Evolutionary conservation across 2,797 vertebrate genomes (phyloP), one percentile per base, ranked within the genome.

Genomic region (Pristis pectinata): DNA sequence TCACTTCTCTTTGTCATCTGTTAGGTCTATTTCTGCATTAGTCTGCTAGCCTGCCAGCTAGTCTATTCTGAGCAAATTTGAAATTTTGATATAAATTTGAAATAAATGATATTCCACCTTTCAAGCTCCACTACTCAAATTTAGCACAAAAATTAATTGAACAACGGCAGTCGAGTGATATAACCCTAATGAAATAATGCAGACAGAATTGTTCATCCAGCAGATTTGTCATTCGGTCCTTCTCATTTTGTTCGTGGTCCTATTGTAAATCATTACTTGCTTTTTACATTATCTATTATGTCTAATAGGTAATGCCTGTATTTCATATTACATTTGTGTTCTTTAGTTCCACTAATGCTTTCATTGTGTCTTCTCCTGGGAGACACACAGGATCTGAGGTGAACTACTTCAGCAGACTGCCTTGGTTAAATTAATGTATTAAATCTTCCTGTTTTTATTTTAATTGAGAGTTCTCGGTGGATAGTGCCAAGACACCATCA

Each of bases 221-320:
- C 30, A n/a, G 67, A 74, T 76, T 72, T 94, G 67, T 56, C 92
- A 94, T 94, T 76, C 72, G 76, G 67, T 94, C 67, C 44, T 74
- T 53, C 30, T 74, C 92, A 94, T 76, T 94, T 76, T 34, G 44
- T 94, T 49, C 41, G 1, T 53, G 30, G 41, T 53, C 72, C 92
- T 76, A 19, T 76, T 94, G 92, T 76, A 94, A 94, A 76, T 94
- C 92, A 94, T 94, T 76, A 94, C 49, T 74, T 72, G 70, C 67
- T 49, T 94, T 94, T 76, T 94, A 49, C 72, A 76, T 94, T 94
- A 94, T 94, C 92, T 94, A 94, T 94, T 94, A 94, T 74, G 67
- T 94, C 92, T 94, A 94, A 94, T 94, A 94, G 92, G 67, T 53
- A 94, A 76, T 94, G 92, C 92, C 92, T 53, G 49, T 94, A 76